A percentile compares a stretch with the other conserved stretches of the same genome.
These are phyloP conservation scores for Ephestia elutella DNA, from an alignment of 1,140 invertebrate species.

Conservation along the genomic window DNA sequence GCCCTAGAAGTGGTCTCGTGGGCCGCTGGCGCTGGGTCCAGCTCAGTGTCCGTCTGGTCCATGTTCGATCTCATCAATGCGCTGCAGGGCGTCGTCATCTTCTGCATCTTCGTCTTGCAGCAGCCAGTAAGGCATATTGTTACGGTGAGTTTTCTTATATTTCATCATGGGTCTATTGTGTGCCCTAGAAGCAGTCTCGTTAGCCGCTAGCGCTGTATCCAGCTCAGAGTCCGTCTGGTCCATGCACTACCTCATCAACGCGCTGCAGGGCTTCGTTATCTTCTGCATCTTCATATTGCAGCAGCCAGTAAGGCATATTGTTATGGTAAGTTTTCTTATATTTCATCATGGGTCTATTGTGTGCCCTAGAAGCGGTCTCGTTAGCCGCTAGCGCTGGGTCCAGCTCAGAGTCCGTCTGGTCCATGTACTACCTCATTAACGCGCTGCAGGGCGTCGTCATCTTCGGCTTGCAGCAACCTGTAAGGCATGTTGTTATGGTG, in stretches of 20 bases:
- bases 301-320: constrained; percentile 63
- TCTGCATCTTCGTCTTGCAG: constrained; percentile 75
- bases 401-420: constrained; percentile 68
- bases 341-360: constrained; percentile 58
- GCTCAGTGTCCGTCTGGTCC: constrained; percentile 69
- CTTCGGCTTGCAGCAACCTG: constrained; percentile 73
- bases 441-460: constrained; percentile 73
- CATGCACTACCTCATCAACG: constrained; percentile 73
- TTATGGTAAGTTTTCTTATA: constrained; percentile 43
- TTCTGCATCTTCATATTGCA: constrained; percentile 76
- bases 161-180: constrained; percentile 58
- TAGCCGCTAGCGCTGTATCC: constrained; percentile 61
- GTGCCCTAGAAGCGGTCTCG: constrained; percentile 71
- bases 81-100: constrained; percentile 73
- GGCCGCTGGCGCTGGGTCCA: constrained; percentile 58
- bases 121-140: constrained; percentile 66
- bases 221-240: constrained; percentile 70
- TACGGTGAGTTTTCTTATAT: constrained; percentile 38
- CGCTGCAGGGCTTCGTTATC: constrained; percentile 72
- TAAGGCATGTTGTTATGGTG: constrained; percentile 60
- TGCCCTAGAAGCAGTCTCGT: constrained; percentile 73
- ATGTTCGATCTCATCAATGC: constrained; percentile 74
- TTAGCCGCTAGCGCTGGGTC: constrained; percentile 66
- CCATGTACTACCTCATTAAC: constrained; percentile 73
- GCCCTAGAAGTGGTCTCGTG: constrained; percentile 74